phyloP scores from a whole-genome alignment of 2,888 invertebrate genomes.

The Limnephilus lunatus region DNA sequence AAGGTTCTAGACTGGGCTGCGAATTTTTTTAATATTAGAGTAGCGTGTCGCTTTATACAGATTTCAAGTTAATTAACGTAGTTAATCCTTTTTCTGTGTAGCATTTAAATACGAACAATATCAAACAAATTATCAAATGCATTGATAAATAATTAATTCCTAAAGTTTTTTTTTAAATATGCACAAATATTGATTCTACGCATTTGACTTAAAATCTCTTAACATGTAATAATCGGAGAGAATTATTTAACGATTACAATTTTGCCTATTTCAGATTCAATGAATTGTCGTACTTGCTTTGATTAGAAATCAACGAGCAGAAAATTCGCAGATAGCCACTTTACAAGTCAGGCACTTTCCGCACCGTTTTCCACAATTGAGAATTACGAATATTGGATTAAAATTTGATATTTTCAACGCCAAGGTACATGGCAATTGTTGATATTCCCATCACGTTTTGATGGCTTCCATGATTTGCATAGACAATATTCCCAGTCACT shows the following conservation, averaged over 20 bases:
- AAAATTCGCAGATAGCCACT: not conserved
- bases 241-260: not conserved
- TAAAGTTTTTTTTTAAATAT: not conserved
- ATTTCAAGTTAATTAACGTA: not conserved
- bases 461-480: conserved; percentile 33
- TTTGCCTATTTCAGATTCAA: not conserved
- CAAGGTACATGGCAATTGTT: not conserved
- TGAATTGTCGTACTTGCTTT: not conserved
- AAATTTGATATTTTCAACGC: not conserved
- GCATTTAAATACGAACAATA: no score
- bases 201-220: not conserved
- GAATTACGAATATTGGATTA: not conserved
- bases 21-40: no score
- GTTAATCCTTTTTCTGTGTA: not conserved
- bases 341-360: not conserved
- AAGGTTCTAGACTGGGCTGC: no score
- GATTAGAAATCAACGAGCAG: not conserved
- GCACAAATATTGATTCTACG: not conserved
- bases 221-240: not conserved
- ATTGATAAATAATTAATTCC: not conserved
- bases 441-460: conserved; percentile 26
- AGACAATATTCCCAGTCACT: conserved; percentile 16
- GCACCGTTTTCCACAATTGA: not conserved
- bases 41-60: no score
- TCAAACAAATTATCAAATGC: no score